phyloP scores from a whole-genome alignment of 2,797 vertebrate species.

The Lacerta bilineata region DNA sequence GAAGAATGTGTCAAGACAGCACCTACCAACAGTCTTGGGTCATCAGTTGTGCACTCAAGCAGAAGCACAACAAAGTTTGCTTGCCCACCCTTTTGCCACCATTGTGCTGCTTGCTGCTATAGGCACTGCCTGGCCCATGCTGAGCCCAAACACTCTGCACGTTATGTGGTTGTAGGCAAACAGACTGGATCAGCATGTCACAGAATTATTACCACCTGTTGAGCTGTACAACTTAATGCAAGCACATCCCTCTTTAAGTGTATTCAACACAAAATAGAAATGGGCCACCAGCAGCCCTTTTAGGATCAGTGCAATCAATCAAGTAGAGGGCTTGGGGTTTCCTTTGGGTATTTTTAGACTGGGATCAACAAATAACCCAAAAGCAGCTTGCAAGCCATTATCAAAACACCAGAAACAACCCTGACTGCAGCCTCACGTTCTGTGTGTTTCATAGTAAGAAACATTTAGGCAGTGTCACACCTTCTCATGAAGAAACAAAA shows the following conservation, averaged over 20 bases:
- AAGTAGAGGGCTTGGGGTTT: slow-evolving; percentile 42
- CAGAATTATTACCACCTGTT: background rate
- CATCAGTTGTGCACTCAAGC: background rate
- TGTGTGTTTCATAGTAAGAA: slow-evolving; percentile 98
- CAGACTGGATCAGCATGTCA: background rate
- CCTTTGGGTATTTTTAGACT: background rate
- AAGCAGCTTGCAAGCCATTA: slow-evolving; percentile 91
- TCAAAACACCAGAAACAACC: slow-evolving; percentile 99
- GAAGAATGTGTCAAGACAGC: background rate
- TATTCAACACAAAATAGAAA: slow-evolving; percentile 48
- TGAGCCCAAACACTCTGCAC: background rate
- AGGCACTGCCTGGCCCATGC: too few species aligned
- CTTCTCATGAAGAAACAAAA: slow-evolving; percentile 97
- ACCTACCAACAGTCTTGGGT: background rate
- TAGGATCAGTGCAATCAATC: slow-evolving; percentile 52
- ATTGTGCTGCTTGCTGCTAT: background rate
- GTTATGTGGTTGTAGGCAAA: too few species aligned
- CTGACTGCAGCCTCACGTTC: slow-evolving; percentile 97
- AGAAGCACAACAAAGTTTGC: background rate
- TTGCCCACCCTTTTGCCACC: background rate
- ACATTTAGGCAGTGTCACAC: slow-evolving; percentile 99
- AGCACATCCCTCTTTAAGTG: slow-evolving; percentile 7
- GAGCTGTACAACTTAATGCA: too few species aligned
- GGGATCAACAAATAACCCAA: slow-evolving; percentile 72
- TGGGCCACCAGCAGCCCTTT: slow-evolving; percentile 33